A percentile compares a stretch with the other conserved stretches of the same genome.
These are phyloP conservation scores for Drosophila leonis DNA, from an alignment of 2,888 invertebrate genomes.

Conservation along the genomic window DNA sequence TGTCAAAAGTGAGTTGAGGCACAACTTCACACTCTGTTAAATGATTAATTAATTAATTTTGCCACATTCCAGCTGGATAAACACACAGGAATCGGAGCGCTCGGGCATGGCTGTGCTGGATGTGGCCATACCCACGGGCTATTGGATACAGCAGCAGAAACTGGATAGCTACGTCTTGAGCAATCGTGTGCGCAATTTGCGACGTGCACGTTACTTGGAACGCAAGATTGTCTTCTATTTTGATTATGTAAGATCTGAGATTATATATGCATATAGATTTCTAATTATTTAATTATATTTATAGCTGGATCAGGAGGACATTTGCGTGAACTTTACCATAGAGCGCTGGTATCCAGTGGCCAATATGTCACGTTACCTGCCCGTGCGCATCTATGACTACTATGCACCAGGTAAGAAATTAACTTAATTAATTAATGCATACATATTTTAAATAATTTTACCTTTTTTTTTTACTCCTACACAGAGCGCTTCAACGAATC, in stretches of 20 bases:
- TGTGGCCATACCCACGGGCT: conserved; percentile 95
- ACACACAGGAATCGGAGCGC: conserved; percentile 91
- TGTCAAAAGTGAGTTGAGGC: conserved; percentile 91
- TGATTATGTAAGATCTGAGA: conserved; percentile 90
- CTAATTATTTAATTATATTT: too few species aligned
- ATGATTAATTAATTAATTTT: background rate
- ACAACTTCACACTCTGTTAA: background rate
- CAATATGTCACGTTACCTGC: conserved; percentile 97
- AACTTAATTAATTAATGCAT: conserved; percentile 21
- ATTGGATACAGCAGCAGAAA: conserved; percentile 95
- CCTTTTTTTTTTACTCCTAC: background rate
- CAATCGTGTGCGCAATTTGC: conserved; percentile 91
- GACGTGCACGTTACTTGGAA: conserved; percentile 93
- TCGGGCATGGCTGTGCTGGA: conserved; percentile 96
- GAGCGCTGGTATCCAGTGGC: conserved; percentile 98
- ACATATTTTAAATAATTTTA: background rate
- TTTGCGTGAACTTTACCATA: conserved; percentile 96
- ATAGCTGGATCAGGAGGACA: conserved; percentile 92
- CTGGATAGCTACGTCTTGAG: conserved; percentile 94
- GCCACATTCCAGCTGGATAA: conserved; percentile 89
- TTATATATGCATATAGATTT: background rate
- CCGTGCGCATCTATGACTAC: conserved; percentile 96
- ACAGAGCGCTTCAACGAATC: conserved; percentile 96
- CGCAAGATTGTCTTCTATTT: conserved; percentile 96
- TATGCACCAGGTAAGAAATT: conserved; percentile 93